These are phyloP conservation scores for Enteromius thamalakanensis DNA, from an alignment of 2,797 vertebrate genomes.

Conservation along the genomic window DNA sequence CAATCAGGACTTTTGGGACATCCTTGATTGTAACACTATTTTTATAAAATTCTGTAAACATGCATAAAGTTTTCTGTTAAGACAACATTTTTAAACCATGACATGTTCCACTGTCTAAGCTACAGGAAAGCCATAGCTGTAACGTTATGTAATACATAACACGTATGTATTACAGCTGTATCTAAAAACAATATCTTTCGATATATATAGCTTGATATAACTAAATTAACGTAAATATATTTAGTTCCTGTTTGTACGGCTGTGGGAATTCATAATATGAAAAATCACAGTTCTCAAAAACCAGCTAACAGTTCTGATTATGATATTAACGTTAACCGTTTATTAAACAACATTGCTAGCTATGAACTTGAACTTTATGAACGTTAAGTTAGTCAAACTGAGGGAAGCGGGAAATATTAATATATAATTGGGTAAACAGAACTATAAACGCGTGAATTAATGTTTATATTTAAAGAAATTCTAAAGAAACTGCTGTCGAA, in stretches of 20 bases:
- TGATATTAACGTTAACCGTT: background rate
- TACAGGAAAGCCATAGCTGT: background rate
- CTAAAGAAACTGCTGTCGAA: background rate
- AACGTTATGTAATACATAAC: background rate
- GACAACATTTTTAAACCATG: background rate
- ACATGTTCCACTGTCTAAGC: background rate
- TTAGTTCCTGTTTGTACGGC: background rate
- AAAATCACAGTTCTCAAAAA: background rate
- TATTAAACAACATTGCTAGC: background rate
- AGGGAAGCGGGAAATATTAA: background rate
- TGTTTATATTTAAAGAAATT: background rate
- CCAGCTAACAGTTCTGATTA: background rate
- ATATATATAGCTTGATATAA: background rate
- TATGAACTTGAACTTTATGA: no score
- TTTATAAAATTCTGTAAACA: background rate
- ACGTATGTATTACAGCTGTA: background rate
- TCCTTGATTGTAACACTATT: background rate
- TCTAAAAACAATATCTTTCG: background rate
- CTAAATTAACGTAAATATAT: background rate
- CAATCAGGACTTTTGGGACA: background rate
- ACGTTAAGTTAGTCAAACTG: no score
- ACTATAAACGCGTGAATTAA: background rate
- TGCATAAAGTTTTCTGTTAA: background rate
- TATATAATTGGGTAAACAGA: background rate
- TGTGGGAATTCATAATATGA: background rate